A percentile compares a stretch with the other conserved stretches of the same genome.
phyloP scores from a whole-genome alignment of 2,113 vertebrate genomes.

The Pipa parva region DNA sequence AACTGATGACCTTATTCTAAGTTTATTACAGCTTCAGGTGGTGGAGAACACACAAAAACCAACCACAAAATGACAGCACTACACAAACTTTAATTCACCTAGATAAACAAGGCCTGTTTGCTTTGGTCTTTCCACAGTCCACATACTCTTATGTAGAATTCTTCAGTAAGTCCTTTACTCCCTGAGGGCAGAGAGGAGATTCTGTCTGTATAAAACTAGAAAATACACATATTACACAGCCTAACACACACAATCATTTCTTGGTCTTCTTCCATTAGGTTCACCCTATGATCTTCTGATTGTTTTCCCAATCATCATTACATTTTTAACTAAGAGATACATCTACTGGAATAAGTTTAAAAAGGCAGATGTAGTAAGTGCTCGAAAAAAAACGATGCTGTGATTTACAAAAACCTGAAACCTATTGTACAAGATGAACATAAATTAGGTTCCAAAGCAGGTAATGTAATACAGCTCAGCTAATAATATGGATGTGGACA shows the following conservation, averaged over 20 bases:
- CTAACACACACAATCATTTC: conserved; percentile 48
- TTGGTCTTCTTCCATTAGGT: conserved; percentile 30
- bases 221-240: conserved; percentile 45
- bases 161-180: conserved; percentile 45
- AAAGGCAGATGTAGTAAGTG: no score
- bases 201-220: conserved; percentile 45
- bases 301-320: conserved; percentile 46
- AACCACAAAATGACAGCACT: conserved; percentile 45
- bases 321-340: conserved; percentile 8
- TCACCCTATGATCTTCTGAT: conserved; percentile 51
- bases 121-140: conserved; percentile 49
- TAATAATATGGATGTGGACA: no score
- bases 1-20: conserved; percentile 21
- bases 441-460: no score
- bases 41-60: conserved; percentile 2
- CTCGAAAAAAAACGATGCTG: no score
- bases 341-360: conserved; percentile 3
- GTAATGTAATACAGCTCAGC: no score
- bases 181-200: conserved; percentile 45
- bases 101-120: conserved; percentile 52
- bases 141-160: conserved; percentile 42
- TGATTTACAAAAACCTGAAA: no score
- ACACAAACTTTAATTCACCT: conserved; percentile 48
- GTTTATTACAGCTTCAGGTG: conserved; percentile 10
- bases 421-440: no score